These are phyloP conservation scores for Parambassis ranga DNA, from an alignment of 2,797 vertebrate species.

Conservation along the genomic window DNA sequence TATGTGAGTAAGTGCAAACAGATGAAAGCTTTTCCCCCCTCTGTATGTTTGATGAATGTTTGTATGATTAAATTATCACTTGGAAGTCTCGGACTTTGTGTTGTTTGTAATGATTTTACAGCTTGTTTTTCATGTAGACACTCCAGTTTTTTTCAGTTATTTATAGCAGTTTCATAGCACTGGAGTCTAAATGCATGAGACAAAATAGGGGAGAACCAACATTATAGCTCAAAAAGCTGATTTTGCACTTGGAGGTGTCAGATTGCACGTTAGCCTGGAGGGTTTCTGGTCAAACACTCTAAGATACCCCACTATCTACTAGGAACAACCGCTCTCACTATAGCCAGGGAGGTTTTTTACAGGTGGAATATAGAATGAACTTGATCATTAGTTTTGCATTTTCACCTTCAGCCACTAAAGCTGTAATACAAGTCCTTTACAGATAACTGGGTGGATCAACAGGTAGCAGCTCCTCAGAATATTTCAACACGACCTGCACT, in stretches of 20 bases:
- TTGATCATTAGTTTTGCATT: no score
- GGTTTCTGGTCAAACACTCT: constrained; percentile 36
- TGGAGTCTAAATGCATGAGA: no score
- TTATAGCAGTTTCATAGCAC: no score
- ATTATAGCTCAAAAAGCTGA: no score
- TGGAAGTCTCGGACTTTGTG: constrained; percentile 7
- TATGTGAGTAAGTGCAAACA: constrained; percentile 75
- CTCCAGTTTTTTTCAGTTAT: no score
- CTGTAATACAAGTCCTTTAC: neutral
- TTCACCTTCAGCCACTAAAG: neutral
- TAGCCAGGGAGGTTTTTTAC: no score
- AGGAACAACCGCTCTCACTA: no score
- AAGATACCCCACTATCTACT: neutral
- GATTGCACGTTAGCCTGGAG: constrained; percentile 36
- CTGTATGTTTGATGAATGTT: constrained; percentile 93
- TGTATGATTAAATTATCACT: constrained; percentile 98
- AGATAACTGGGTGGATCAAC: constrained; percentile 10
- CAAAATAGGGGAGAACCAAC: no score
- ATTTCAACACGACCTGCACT: constrained; percentile 48
- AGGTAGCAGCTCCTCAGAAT: constrained; percentile 34
- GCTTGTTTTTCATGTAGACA: neutral
- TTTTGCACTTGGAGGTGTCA: neutral
- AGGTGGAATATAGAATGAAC: no score
- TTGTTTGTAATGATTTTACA: constrained; percentile 23
- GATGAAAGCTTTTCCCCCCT: constrained; percentile 86